phyloP scores from a whole-genome alignment of 2,797 vertebrate genomes.

The Epinephelus coioides region DNA sequence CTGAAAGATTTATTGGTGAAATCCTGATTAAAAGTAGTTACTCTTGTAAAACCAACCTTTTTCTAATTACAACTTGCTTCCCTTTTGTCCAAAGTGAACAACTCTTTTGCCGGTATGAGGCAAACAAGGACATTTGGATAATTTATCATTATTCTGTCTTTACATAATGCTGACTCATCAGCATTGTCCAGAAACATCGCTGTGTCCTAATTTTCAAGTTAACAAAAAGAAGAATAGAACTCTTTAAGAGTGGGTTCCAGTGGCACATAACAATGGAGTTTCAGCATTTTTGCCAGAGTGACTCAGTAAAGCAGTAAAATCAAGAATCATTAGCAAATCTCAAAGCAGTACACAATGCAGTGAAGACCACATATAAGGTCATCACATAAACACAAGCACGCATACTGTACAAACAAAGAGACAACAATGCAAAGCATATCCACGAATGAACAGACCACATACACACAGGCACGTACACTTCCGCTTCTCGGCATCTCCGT shows the following conservation, averaged over 20 bases:
- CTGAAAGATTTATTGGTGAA: background rate
- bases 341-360: background rate
- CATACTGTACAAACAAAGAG: background rate
- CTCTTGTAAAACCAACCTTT: background rate
- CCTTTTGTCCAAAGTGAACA: background rate
- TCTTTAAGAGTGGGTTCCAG: background rate
- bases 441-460: background rate
- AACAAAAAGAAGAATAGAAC: background rate
- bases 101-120: background rate
- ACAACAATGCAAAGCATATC: background rate
- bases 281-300: background rate
- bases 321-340: background rate
- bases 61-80: background rate
- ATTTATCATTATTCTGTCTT: background rate
- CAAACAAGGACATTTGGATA: background rate
- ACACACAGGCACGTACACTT: constrained; percentile 11
- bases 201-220: background rate
- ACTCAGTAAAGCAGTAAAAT: background rate
- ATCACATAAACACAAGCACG: background rate
- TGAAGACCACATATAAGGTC: background rate
- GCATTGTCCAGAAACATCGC: background rate
- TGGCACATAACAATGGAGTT: background rate
- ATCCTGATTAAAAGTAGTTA: background rate
- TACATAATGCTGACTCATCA: background rate
- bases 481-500: constrained; percentile 8